phyloP scores from a whole-genome alignment of 2,797 vertebrate species.

The Chloroceryle inda region DNA sequence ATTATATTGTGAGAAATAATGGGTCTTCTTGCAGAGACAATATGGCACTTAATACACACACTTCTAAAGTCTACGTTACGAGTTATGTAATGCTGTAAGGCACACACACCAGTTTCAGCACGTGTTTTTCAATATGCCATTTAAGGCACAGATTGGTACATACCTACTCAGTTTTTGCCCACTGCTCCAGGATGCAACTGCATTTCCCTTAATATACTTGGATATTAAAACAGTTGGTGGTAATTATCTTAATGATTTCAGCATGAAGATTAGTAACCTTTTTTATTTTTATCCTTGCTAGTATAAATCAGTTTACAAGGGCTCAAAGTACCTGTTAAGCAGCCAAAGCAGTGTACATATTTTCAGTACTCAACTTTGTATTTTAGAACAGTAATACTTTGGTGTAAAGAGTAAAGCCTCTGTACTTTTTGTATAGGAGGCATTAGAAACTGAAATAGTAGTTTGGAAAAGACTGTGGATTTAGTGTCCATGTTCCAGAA shows the following conservation, averaged over 20 bases:
- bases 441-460: neutral
- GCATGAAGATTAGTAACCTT: constrained; percentile 57
- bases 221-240: constrained; percentile 59
- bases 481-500: neutral
- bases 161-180: neutral
- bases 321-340: constrained; percentile 46
- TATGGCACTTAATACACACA: neutral
- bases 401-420: neutral
- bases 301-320: constrained; percentile 64
- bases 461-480: neutral
- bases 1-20: neutral
- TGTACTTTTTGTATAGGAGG: neutral
- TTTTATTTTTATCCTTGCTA: constrained; percentile 61
- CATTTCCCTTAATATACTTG: constrained; percentile 41
- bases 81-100: neutral
- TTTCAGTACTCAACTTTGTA: constrained; percentile 18
- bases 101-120: neutral
- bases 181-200: constrained; percentile 28
- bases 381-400: neutral
- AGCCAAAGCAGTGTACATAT: neutral
- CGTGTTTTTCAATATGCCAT: neutral
- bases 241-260: constrained; percentile 65
- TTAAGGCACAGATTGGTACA: neutral
- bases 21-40: neutral
- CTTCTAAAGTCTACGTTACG: neutral